A percentile compares a stretch with the other conserved stretches of the same genome.
Evolutionary conservation across 1,140 invertebrate species (phyloP).

Genomic region (Atta colombica): DNA sequence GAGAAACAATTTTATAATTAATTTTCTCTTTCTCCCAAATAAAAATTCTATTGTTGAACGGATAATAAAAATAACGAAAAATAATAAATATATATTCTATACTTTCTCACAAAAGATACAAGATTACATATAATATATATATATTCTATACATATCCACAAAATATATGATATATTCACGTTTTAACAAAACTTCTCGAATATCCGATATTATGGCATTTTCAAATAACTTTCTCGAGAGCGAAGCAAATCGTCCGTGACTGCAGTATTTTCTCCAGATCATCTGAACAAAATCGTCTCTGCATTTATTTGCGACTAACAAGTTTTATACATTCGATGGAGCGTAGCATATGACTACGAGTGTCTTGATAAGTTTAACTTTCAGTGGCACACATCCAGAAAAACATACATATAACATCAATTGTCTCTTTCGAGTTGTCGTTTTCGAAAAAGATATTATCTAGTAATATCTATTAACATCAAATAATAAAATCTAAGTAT

Average conservation of each 20-base stretch:
- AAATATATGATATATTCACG: slow-evolving; percentile 24
- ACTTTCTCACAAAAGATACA: not conserved
- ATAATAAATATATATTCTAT: not conserved
- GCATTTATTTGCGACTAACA: slow-evolving; percentile 30
- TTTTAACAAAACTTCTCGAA: slow-evolving; percentile 39
- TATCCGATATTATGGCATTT: slow-evolving; percentile 35
- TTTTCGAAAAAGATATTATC: not conserved
- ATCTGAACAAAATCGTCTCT: not conserved
- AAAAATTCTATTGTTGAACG: not conserved
- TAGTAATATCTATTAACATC: too few species aligned
- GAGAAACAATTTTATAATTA: not conserved
- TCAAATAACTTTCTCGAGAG: slow-evolving; percentile 21
- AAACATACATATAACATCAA: not conserved
- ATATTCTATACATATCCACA: not conserved
- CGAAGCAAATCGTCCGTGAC: slow-evolving; percentile 55
- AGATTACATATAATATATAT: not conserved
- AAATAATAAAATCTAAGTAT: too few species aligned
- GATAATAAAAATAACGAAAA: not conserved
- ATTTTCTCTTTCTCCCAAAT: not conserved
- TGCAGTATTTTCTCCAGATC: slow-evolving; percentile 33
- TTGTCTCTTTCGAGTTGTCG: not conserved
- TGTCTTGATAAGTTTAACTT: slow-evolving; percentile 13
- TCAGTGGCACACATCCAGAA: not conserved
- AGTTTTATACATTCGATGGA: slow-evolving; percentile 28
- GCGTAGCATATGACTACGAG: slow-evolving; percentile 7